Percentiles rank a stretch among this genome's conserved stretches.
phyloP scores from a whole-genome alignment of 30 jellyfish, hydroid and myxozoan genomes.

The Aurelia sp. region DNA sequence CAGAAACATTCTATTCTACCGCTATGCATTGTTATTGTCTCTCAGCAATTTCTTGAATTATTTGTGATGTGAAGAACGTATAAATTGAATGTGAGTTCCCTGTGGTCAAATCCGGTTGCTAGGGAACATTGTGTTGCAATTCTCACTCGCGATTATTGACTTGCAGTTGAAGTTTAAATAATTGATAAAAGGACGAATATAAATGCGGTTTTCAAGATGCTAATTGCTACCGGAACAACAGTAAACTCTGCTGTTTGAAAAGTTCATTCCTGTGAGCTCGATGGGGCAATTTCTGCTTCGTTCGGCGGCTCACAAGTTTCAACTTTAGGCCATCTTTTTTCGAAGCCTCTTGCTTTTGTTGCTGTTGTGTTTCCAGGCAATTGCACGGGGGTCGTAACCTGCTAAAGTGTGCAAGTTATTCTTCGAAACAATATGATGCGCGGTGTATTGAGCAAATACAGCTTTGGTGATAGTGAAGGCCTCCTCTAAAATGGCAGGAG shows the following conservation, averaged over 20 bases:
- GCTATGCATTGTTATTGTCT: too few species aligned
- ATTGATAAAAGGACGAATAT: conserved; percentile 35
- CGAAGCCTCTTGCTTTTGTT: conserved; percentile 17
- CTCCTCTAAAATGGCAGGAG: neutral
- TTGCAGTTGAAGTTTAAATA: conserved; percentile 9
- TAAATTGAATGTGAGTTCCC: conserved; percentile 1
- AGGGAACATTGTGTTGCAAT: conserved; percentile 19
- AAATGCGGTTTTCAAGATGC: conserved; percentile 32
- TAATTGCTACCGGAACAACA: conserved; percentile 17
- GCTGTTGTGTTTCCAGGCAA: conserved; percentile 38
- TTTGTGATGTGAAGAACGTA: too few species aligned
- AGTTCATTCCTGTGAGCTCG: too few species aligned
- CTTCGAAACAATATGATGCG: conserved; percentile 1
- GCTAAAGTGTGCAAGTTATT: neutral
- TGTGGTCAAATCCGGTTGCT: conserved; percentile 50
- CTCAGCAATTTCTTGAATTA: too few species aligned
- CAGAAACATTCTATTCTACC: too few species aligned
- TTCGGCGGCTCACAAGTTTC: too few species aligned
- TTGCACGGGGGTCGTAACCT: conserved; percentile 60
- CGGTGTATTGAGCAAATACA: conserved; percentile 8
- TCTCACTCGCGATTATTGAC: neutral
- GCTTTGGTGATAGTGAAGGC: conserved; percentile 10
- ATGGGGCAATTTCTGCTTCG: too few species aligned
- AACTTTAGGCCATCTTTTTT: neutral
- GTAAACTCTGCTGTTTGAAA: neutral